Evolutionary conservation across 2,797 vertebrate species (phyloP).

Genomic region (Melanotaenia pygmaea): DNA sequence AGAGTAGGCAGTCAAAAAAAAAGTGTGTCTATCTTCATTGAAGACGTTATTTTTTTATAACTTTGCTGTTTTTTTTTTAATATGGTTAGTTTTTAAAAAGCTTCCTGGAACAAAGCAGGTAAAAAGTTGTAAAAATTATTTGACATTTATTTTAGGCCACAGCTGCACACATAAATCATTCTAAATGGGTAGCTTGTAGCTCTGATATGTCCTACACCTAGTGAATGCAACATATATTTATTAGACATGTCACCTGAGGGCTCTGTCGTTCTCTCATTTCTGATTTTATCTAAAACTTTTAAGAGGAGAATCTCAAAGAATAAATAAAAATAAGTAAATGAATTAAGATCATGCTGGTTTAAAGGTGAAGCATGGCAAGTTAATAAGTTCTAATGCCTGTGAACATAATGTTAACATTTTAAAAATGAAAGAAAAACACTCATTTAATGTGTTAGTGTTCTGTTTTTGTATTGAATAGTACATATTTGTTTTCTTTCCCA

Average conservation of each 20-base stretch:
- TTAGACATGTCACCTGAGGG: slow-evolving; percentile 13
- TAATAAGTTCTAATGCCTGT: background rate
- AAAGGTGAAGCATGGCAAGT: background rate
- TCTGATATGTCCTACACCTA: background rate
- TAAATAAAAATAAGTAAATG: background rate
- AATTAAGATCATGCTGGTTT: background rate
- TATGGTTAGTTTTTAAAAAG: background rate
- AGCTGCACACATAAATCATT: background rate
- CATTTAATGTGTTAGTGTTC: background rate
- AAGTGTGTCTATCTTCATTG: background rate
- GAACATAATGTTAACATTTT: background rate
- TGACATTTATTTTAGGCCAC: background rate
- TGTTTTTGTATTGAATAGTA: background rate
- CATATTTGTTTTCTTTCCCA: background rate
- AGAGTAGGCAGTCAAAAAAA: background rate
- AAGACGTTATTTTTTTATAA: background rate
- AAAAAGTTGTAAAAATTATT: background rate
- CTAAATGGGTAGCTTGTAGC: background rate
- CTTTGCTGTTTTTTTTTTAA: background rate
- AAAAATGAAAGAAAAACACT: background rate
- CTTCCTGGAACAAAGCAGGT: background rate
- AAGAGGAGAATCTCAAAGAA: background rate
- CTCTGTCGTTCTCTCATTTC: background rate
- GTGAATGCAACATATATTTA: background rate
- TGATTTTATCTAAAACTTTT: background rate